A percentile compares a stretch with the other conserved stretches of the same genome.
Evolutionary conservation across 2,888 invertebrate genomes (phyloP).

Genomic region (Zelleria hepariella): DNA sequence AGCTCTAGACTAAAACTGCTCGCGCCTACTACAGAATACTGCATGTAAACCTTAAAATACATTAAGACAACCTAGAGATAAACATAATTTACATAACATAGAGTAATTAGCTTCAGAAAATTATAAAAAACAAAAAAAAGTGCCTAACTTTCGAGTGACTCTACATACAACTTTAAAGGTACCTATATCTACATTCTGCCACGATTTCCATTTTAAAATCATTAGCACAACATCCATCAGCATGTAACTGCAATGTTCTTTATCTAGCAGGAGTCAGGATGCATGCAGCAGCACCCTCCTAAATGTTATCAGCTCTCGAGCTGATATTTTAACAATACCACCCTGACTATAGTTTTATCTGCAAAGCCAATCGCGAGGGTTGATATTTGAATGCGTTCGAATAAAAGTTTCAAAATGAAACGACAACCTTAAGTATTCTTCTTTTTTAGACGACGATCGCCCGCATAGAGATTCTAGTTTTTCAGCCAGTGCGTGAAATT

Average conservation of each 20-base stretch:
- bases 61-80: too few species aligned
- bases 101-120: too few species aligned
- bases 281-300: constrained; percentile 49
- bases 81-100: too few species aligned
- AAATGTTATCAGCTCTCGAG: constrained; percentile 51
- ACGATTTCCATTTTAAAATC: not conserved
- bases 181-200: too few species aligned
- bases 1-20: not conserved
- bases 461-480: not conserved
- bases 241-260: not conserved
- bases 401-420: not conserved
- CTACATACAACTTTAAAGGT: not conserved
- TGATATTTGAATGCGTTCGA: constrained; percentile 7
- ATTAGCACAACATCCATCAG: not conserved
- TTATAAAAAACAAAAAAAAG: too few species aligned
- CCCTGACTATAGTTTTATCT: constrained; percentile 40
- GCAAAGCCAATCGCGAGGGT: constrained; percentile 51
- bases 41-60: too few species aligned
- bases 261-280: constrained; percentile 15
- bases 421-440: not conserved
- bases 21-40: too few species aligned
- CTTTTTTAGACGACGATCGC: not conserved
- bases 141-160: not conserved
- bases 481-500: not conserved
- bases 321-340: constrained; percentile 60